Evolutionary conservation across 2,888 invertebrate genomes (phyloP).

Genomic region (Trissolcus japonicus): DNA sequence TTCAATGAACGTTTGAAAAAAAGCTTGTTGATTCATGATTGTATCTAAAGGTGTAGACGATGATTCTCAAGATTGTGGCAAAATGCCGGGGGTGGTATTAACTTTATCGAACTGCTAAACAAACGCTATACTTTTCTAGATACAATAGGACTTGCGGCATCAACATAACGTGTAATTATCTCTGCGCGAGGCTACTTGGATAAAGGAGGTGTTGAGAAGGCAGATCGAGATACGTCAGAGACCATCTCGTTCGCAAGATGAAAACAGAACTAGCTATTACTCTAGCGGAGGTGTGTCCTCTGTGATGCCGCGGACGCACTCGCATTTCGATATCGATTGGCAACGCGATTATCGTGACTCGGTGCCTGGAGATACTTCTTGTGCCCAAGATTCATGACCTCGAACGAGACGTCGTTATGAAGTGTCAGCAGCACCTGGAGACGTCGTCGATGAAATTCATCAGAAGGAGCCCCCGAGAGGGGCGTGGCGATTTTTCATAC

Average conservation of each 20-base stretch:
- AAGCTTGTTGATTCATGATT: constrained; percentile 31
- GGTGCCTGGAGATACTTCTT: constrained; percentile 18
- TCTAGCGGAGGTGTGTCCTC: constrained; percentile 44
- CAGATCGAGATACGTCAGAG: constrained; percentile 68
- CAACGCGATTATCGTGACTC: constrained; percentile 40
- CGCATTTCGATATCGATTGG: constrained; percentile 49
- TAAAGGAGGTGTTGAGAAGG: constrained; percentile 75
- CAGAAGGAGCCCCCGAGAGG: constrained; percentile 13
- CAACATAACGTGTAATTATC: constrained; percentile 73
- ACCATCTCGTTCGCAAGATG: constrained; percentile 67
- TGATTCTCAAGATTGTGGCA: constrained; percentile 27
- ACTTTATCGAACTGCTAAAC: constrained; percentile 71
- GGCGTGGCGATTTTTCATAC: constrained; percentile 34
- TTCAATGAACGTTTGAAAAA: constrained; percentile 17
- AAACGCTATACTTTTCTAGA: constrained; percentile 69
- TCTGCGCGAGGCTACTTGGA: constrained; percentile 65
- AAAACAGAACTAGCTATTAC: constrained; percentile 62
- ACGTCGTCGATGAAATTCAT: constrained; percentile 24
- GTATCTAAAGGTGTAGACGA: constrained; percentile 39
- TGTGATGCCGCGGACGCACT: constrained; percentile 11
- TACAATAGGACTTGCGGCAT: constrained; percentile 65
- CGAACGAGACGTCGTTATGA: constrained; percentile 1
- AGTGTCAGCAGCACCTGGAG: constrained; percentile 16
- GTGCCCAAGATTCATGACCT: neutral
- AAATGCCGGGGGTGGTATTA: constrained; percentile 31